Evolutionary conservation across 2,113 vertebrate genomes (phyloP), one percentile per base, ranked within the genome.

Genomic region (Oceanites oceanicus): DNA sequence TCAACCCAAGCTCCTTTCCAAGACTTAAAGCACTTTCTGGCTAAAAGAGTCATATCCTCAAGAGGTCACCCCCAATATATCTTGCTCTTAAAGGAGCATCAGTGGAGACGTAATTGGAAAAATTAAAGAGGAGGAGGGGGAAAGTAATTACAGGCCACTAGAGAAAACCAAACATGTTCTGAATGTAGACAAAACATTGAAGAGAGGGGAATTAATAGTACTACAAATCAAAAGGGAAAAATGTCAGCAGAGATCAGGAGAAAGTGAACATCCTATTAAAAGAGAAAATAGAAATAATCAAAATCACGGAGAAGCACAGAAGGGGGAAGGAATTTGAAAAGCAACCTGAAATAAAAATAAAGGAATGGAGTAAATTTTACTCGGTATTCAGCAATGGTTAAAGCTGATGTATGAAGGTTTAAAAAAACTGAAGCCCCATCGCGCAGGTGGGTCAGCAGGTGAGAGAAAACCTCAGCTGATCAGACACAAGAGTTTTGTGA

Each of bases 121-220:
- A 95, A 92, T 76, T 85, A 73, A 95, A 75, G 73, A 68, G 67
- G 8, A 77, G 45, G 66, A 73, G 42, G 21, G 36, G 50, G 53
- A 50, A 91, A 89, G 77, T 58, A 95, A 94, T 94, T 92, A 95
- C 74, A 76, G 50, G 66, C 67, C 77, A 85, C 77, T 76, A 73
- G 81, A 94, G 91, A 56, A 73, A 96, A 97, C 62, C 88, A 94
- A 95, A 83, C 90, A 94, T 45, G 70, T 34, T 87, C 80, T 79
- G 86, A 95, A 94, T 87, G 74, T 67, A 95, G 95, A 96, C 92
- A 97, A 97, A 97, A 94, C 91, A 92, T 70, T 67, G 90, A 94
- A 68, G 58, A 72, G 75, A 70, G 42, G 20, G 26, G n/a, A 96
- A 96, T 96, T 97, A 95, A 92, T 92, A 88, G 78, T 36, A 30